Evolutionary conservation across 2,888 invertebrate species (phyloP), one percentile per base, ranked within the genome.

Genomic region (Altica lythri): DNA sequence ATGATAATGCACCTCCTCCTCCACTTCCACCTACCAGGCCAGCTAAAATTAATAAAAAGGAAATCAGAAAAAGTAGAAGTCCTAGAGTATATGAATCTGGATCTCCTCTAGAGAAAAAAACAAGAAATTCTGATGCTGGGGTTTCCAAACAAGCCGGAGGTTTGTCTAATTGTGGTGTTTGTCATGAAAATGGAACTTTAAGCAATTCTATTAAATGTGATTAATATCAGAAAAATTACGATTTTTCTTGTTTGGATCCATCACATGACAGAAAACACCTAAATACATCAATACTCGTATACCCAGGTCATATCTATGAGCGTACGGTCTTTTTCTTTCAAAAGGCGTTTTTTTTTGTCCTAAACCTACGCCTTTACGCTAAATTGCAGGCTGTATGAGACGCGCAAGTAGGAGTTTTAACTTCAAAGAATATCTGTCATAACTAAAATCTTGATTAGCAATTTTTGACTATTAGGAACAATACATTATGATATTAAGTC

Each of bases 201-300:
- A 76, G 80, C 64, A 86, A 87, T 75, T 81, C 88, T 60, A 89
- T 90, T 59, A 82, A 92, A 73, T 95, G 95, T 76, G 95, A 95
- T 77, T 92, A 92, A 74, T 96, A 96, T 76, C 83, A 83, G 71
- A 89, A 90, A 72, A 86, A 89, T 67, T 96, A 92, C 78, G 96
- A 96, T 78, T 95, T 95, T 75, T 86, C 86, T 57, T 96, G 96
- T 76, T 80, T 96, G 68, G 92, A 94, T 76, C 96, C 96, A 43
- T 96, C 96, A 9, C 82, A n/a, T 94, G 9, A 95, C n/a, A 92
- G 77, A 94, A 94, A 76, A 90, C 93, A 55, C 95, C 95, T 1
- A 95, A 95, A 80, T n/a, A n/a, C n/a, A n/a, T n/a, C n/a, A n/a
- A n/a, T n/a, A n/a, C n/a, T n/a, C n/a, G n/a, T n/a, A n/a, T n/a